phyloP scores from a whole-genome alignment of 1,140 invertebrate genomes.

The Phortica variegata region DNA sequence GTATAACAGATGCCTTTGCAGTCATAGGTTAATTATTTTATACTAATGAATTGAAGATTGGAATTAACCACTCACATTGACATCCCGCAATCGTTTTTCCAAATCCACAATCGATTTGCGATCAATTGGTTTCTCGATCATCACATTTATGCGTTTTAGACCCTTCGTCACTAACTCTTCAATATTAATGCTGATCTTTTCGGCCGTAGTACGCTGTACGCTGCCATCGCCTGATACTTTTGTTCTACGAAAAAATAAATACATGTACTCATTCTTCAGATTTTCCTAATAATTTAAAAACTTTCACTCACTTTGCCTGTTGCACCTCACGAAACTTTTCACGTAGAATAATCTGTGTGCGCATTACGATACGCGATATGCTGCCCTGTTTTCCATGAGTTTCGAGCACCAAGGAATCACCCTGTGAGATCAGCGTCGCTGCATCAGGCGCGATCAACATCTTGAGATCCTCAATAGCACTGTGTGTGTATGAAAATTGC shows the following conservation, averaged over 20 bases:
- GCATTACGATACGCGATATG: conserved; percentile 47
- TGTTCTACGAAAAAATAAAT: conserved; percentile 22
- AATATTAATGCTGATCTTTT: conserved; percentile 38
- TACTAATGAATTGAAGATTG: no score
- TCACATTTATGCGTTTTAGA: conserved; percentile 47
- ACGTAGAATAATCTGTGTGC: conserved; percentile 46
- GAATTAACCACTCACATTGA: conserved; percentile 55
- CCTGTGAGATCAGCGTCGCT: conserved; percentile 74
- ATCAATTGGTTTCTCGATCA: conserved; percentile 51
- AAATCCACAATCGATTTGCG: conserved; percentile 42
- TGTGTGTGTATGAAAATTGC: no score
- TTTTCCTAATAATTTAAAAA: background rate
- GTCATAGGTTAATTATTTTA: no score
- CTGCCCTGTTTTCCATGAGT: conserved; percentile 59
- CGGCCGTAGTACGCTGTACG: conserved; percentile 22
- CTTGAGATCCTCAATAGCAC: conserved; percentile 43
- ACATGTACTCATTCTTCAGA: background rate
- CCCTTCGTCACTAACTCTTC: conserved; percentile 52
- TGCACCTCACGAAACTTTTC: conserved; percentile 55
- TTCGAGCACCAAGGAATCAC: conserved; percentile 72
- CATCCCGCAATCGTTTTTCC: conserved; percentile 47
- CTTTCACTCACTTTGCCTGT: conserved; percentile 39
- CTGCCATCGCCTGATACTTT: conserved; percentile 23
- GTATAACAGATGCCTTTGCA: no score
- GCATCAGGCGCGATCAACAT: conserved; percentile 71